These are phyloP conservation scores for Agrypnia vestita DNA, from an alignment of 1,140 invertebrate species.

Conservation along the genomic window DNA sequence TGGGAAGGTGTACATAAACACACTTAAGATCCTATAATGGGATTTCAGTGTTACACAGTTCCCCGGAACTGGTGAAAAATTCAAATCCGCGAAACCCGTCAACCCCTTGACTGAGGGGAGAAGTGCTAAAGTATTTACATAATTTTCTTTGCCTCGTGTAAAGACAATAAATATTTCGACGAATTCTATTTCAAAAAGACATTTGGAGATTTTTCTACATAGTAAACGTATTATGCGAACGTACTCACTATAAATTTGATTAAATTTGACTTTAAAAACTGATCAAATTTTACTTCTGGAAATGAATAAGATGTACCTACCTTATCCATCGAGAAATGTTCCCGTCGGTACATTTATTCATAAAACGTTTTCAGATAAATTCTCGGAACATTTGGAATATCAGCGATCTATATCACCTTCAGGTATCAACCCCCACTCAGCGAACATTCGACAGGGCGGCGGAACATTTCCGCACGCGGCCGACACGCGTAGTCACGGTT, in stretches of 20 bases:
- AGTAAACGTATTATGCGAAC: no score
- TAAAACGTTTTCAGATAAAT: conserved; percentile 24
- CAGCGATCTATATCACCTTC: conserved; percentile 40
- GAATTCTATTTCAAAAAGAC: neutral
- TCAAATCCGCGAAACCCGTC: conserved; percentile 1
- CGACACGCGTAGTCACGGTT: conserved; percentile 56
- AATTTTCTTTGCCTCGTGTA: neutral
- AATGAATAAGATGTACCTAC: no score
- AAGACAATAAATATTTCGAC: no score
- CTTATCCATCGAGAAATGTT: no score
- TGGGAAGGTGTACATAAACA: conserved; percentile 22
- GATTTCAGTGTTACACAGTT: conserved; percentile 7
- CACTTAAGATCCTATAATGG: conserved; percentile 32
- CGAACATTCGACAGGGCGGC: conserved; percentile 31
- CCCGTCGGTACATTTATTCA: no score
- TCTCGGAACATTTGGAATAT: conserved; percentile 27
- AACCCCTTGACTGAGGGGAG: conserved; percentile 1
- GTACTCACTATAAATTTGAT: no score
- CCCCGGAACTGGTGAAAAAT: conserved; percentile 7
- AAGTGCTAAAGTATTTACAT: neutral
- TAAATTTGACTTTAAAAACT: no score
- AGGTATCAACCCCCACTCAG: conserved; percentile 32
- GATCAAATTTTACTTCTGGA: no score
- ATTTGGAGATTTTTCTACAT: no score
- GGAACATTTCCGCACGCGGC: conserved; percentile 37